Percentiles rank a stretch among this genome's conserved stretches.
These are phyloP conservation scores for Alaudala cheleensis DNA, from an alignment of 2,113 vertebrate species.

Conservation along the genomic window DNA sequence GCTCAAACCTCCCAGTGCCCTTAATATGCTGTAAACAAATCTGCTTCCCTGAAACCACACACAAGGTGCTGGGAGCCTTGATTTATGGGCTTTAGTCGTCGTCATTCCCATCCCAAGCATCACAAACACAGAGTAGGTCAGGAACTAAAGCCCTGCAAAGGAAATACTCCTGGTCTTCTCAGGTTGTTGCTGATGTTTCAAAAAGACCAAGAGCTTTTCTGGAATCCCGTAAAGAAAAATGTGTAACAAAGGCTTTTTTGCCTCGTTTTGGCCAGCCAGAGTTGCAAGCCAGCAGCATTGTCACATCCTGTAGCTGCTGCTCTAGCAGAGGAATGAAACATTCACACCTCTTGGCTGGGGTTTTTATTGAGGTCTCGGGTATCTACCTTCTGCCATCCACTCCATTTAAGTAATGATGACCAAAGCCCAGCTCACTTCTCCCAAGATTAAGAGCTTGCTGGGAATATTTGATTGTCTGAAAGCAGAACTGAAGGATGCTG, in stretches of 20 bases:
- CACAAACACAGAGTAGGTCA: not conserved
- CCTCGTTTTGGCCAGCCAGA: not conserved
- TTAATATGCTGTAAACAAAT: constrained; percentile 37
- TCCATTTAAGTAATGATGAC: constrained; percentile 26
- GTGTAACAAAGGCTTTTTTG: not conserved
- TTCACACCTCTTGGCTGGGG: not conserved
- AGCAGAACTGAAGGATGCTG: not conserved
- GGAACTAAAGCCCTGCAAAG: not conserved
- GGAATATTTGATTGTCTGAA: not conserved
- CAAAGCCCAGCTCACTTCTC: not conserved
- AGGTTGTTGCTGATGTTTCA: not conserved
- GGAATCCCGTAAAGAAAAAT: not conserved
- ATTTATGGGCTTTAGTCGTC: not conserved
- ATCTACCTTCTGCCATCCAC: constrained; percentile 1
- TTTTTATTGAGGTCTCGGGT: not conserved
- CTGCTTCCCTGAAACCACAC: not conserved
- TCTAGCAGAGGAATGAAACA: not conserved
- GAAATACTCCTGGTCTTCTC: not conserved
- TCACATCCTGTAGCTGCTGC: not conserved
- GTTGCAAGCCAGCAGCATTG: not conserved
- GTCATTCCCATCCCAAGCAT: not conserved
- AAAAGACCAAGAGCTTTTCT: not conserved
- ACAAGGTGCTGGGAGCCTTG: not conserved
- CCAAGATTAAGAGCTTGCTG: not conserved
- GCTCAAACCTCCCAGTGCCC: constrained; percentile 28